Evolutionary conservation across 2,113 vertebrate species (phyloP).

Genomic region (Perognathus longimembris): DNA sequence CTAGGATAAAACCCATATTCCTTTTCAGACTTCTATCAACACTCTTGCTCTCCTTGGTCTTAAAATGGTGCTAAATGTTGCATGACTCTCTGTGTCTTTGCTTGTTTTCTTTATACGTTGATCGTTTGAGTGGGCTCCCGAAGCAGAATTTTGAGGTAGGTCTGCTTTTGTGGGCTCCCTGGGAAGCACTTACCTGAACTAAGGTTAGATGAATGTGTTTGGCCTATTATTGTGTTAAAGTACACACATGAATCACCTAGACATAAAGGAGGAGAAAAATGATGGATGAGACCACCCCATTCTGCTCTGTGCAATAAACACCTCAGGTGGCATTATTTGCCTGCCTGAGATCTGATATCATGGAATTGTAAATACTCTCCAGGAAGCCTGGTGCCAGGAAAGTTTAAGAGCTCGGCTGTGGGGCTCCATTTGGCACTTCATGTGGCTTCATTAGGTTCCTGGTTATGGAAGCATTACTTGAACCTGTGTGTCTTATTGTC

Average conservation of each 20-base stretch:
- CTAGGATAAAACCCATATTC: neutral
- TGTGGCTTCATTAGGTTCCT: conserved; percentile 81
- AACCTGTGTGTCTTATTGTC: conserved; percentile 59
- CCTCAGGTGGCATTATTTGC: conserved; percentile 80
- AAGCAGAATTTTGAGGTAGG: conserved; percentile 35
- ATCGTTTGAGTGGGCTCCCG: conserved; percentile 36
- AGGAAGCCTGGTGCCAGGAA: conserved; percentile 81
- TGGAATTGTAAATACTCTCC: conserved; percentile 81
- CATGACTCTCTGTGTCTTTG: conserved; percentile 76
- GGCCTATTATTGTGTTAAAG: conserved; percentile 15
- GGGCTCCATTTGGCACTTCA: conserved; percentile 79
- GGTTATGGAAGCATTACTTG: conserved; percentile 75
- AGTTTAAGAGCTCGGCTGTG: conserved; percentile 83
- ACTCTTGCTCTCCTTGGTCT: conserved; percentile 40
- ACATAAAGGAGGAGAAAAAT: conserved; percentile 43
- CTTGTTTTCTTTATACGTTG: conserved; percentile 20
- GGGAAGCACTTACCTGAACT: conserved; percentile 46
- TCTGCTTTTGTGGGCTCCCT: conserved; percentile 46
- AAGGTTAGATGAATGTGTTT: conserved; percentile 30
- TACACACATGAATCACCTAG: neutral
- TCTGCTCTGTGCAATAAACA: conserved; percentile 61
- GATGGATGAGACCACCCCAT: conserved; percentile 10
- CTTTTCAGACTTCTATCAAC: conserved; percentile 2
- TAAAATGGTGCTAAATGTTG: conserved; percentile 80
- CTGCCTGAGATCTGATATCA: conserved; percentile 79